Evolutionary conservation across 2,888 invertebrate genomes (phyloP).

Genomic region (Stenotaenia linearis): DNA sequence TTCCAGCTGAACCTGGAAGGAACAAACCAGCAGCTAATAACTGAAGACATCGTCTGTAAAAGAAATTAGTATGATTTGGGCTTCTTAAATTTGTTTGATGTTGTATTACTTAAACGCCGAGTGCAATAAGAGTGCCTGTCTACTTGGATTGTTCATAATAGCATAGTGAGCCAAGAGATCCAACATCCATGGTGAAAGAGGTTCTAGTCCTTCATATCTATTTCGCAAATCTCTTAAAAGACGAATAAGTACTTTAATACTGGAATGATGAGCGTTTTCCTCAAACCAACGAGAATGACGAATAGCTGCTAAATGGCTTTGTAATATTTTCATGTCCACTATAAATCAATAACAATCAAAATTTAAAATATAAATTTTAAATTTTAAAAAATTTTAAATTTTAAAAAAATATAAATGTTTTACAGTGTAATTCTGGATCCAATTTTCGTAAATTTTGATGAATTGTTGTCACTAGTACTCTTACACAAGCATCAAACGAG

Average conservation of each 20-base stretch:
- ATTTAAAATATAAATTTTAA: too few relatives aligned
- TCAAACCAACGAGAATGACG: conserved; percentile 97
- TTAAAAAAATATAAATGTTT: conserved; percentile 38
- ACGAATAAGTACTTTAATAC: conserved; percentile 89
- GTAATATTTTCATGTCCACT: conserved; percentile 66
- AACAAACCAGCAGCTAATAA: conserved; percentile 89
- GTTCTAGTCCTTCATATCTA: conserved; percentile 82
- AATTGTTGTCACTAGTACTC: conserved; percentile 86
- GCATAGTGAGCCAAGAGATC: conserved; percentile 93
- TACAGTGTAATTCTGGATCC: conserved; percentile 72
- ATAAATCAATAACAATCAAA: too few relatives aligned
- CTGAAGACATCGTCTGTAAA: conserved; percentile 70
- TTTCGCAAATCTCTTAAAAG: conserved; percentile 85
- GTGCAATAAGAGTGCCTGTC: conserved; percentile 87
- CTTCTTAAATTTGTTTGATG: too few relatives aligned
- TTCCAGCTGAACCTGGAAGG: conserved; percentile 70
- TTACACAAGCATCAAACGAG: conserved; percentile 75
- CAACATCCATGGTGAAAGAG: conserved; percentile 93
- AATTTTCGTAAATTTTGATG: conserved; percentile 89
- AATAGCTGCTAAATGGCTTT: conserved; percentile 86
- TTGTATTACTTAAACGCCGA: conserved; percentile 66
- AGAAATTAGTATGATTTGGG: too few relatives aligned
- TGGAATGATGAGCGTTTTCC: conserved; percentile 94
- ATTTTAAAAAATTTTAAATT: neutral
- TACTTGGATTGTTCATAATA: conserved; percentile 89